phyloP scores from a whole-genome alignment of 2,113 vertebrate genomes.

The Deroptyus accipitrinus region DNA sequence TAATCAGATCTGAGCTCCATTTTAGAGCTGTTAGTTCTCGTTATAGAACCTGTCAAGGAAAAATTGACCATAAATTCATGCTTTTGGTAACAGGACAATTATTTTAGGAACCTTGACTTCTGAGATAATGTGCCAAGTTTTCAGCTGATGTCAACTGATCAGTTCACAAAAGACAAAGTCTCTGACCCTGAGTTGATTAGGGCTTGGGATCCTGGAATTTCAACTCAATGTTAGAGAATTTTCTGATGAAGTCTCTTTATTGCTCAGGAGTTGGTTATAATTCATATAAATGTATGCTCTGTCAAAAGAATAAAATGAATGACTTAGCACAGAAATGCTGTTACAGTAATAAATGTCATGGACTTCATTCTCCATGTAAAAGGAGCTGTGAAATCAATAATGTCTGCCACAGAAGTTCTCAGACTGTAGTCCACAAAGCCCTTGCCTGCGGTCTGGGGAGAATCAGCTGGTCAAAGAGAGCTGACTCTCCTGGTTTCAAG shows the following conservation, averaged over 20 bases:
- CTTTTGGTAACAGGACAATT: not conserved
- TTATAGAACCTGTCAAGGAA: not conserved
- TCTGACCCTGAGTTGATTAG: not conserved
- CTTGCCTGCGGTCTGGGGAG: not conserved
- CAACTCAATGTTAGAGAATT: not conserved
- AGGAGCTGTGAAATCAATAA: not conserved
- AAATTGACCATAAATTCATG: not conserved
- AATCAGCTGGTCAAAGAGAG: not conserved
- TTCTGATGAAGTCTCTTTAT: not conserved
- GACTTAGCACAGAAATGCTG: not conserved
- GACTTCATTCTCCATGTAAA: not conserved
- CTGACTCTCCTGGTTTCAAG: not conserved
- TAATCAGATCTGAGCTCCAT: not conserved
- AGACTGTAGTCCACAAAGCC: accelerated
- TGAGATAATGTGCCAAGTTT: not conserved
- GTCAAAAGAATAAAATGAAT: not conserved
- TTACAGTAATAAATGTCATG: not conserved
- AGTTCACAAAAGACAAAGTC: not conserved
- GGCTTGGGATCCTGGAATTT: not conserved
- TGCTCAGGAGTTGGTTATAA: not conserved
- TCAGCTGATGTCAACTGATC: not conserved
- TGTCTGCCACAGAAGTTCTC: not conserved
- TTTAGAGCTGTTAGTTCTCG: not conserved
- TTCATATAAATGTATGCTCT: not conserved
- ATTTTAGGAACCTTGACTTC: not conserved